phyloP scores from a whole-genome alignment of 2,113 vertebrate species.

The Bubalus kerabau region DNA sequence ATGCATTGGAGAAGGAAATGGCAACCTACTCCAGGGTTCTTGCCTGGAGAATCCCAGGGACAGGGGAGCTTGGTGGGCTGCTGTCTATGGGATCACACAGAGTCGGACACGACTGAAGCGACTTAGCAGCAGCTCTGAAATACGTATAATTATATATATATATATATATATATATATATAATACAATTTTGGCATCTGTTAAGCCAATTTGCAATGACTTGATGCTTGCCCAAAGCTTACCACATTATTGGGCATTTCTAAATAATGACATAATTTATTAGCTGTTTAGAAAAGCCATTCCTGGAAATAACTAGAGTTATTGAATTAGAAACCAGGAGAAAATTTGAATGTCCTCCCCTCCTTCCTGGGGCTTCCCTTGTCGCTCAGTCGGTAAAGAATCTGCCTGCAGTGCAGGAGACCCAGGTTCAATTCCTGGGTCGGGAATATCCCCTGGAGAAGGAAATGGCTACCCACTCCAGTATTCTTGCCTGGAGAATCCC shows the following conservation, averaged over 20 bases:
- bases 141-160: neutral
- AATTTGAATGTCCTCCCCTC: neutral
- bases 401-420: neutral
- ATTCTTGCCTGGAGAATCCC: neutral
- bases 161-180: accelerated
- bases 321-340: slow-evolving; percentile 21
- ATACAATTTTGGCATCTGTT: neutral
- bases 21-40: too few species aligned
- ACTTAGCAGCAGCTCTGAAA: neutral
- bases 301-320: slow-evolving; percentile 8
- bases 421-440: neutral
- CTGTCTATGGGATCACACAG: too few species aligned
- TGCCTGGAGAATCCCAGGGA: too few species aligned
- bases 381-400: neutral
- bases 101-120: too few species aligned
- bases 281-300: neutral
- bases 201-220: neutral
- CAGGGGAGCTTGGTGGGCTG: too few species aligned
- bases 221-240: neutral
- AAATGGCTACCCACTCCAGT: neutral
- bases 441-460: neutral
- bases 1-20: too few species aligned
- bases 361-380: neutral
- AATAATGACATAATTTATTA: neutral
- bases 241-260: neutral